These are phyloP conservation scores for Lasioglossum malachurum DNA, from an alignment of 2,888 invertebrate species.

Conservation along the genomic window DNA sequence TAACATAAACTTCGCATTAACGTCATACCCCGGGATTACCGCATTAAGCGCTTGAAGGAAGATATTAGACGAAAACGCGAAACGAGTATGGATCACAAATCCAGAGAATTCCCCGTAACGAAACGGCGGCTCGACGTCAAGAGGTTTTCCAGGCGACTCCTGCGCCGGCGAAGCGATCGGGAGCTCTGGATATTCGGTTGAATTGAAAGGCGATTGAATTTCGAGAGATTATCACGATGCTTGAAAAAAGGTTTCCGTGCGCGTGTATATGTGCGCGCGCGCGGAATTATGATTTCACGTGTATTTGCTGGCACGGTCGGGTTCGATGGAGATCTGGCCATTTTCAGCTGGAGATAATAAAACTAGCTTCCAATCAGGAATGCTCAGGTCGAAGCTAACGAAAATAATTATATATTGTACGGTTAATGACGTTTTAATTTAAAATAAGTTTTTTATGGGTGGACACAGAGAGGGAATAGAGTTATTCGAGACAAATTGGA, in stretches of 20 bases:
- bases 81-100: background rate
- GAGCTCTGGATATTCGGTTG: background rate
- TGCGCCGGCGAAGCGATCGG: background rate
- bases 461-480: too few species aligned
- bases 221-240: conserved; percentile 3
- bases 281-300: background rate
- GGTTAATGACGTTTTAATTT: too few species aligned
- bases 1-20: conserved; percentile 42
- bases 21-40: conserved; percentile 12
- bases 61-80: background rate
- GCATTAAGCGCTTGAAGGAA: conserved; percentile 24
- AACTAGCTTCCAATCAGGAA: background rate
- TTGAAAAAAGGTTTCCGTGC: background rate
- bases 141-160: background rate
- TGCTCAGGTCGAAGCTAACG: background rate
- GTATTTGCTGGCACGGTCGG: background rate
- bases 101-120: conserved; percentile 16
- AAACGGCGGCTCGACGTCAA: background rate
- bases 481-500: too few species aligned
- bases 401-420: background rate
- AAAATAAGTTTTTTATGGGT: too few species aligned
- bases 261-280: background rate
- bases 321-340: background rate
- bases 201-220: conserved; percentile 14
- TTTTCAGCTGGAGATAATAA: background rate